Base-by-base conservation (phyloP, 2,888 invertebrate genomes). In the Leucoma salicis region DNA sequence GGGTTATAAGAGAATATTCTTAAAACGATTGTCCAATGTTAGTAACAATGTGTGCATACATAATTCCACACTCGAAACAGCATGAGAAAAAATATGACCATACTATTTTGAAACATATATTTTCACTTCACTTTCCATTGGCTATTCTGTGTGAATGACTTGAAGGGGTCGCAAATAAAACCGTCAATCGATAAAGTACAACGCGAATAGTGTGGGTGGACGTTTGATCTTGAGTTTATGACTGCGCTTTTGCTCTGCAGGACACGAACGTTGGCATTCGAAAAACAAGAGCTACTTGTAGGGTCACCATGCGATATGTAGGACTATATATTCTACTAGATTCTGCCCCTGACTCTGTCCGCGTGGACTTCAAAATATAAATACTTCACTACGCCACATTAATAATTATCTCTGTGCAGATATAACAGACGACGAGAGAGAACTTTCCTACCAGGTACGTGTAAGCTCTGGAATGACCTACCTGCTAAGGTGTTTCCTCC, bases 241-340 rank as follows among this genome's bases (percentile, higher is more conserved):
- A 70, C 66, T 74, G 63, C 62, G 56, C 56, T 63, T 63, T 50
- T 61, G 70, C 82, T 52, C 82, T 57, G 74, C 83, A 72, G 83
- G 84, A 82, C 68, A 68, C 73, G 70, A 72, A 60, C 57, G 61
- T 56, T 60, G 62, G 65, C 60, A 66, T 67, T 70, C 63, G 72
- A 74, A 79, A 78, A 82, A 82, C 76, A 79, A 78, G 78, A 79
- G 76, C 77, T 77, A 54, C 42, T 39, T 35, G 46, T 74, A 66
- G 52, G 54, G 57, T 64, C 46, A 53, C 80, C 65, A 69, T 55
- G 32, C 1, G 25, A 43, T 38, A 29, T 39, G 29, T 27, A 10
- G 11, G 14, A 27, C 33, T 3, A 33, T 34, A 3, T 21, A 8
- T 21, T 21, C 8, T 21, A 21, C 8, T 21, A 2, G 8, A 4